These are phyloP conservation scores for Allygus modestus DNA, from an alignment of 2,888 invertebrate species.

Conservation along the genomic window DNA sequence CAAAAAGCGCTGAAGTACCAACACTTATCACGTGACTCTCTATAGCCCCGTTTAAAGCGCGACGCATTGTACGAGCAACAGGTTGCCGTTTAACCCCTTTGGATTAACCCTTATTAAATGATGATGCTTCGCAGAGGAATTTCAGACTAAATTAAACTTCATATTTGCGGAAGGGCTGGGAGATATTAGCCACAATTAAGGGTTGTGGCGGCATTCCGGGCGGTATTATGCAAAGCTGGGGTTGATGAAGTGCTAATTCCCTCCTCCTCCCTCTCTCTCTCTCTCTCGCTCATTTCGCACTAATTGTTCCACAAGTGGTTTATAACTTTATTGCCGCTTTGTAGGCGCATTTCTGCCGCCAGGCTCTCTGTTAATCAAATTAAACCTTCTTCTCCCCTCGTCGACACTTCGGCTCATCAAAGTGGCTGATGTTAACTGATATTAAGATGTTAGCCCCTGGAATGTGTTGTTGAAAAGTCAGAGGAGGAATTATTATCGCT, in stretches of 20 bases:
- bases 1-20: no score
- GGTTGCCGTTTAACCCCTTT: constrained; percentile 53
- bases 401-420: background rate
- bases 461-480: background rate
- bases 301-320: constrained; percentile 59
- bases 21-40: no score
- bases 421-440: constrained; percentile 12
- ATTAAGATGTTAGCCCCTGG: constrained; percentile 14
- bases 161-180: constrained; percentile 51
- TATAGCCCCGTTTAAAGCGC: no score
- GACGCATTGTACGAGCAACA: constrained; percentile 34
- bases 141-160: constrained; percentile 51
- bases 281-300: constrained; percentile 42
- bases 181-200: constrained; percentile 56
- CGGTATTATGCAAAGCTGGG: constrained; percentile 49
- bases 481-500: background rate
- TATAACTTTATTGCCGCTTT: constrained; percentile 50
- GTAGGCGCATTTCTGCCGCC: constrained; percentile 23
- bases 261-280: background rate
- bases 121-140: constrained; percentile 39
- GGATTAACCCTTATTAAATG: constrained; percentile 58
- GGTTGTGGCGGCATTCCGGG: constrained; percentile 42
- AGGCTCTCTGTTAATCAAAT: constrained; percentile 38
- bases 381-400: constrained; percentile 11
- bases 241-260: constrained; percentile 57